Base-by-base conservation (phyloP, 2,113 vertebrate genomes). In the Tamias sibiricus region DNA sequence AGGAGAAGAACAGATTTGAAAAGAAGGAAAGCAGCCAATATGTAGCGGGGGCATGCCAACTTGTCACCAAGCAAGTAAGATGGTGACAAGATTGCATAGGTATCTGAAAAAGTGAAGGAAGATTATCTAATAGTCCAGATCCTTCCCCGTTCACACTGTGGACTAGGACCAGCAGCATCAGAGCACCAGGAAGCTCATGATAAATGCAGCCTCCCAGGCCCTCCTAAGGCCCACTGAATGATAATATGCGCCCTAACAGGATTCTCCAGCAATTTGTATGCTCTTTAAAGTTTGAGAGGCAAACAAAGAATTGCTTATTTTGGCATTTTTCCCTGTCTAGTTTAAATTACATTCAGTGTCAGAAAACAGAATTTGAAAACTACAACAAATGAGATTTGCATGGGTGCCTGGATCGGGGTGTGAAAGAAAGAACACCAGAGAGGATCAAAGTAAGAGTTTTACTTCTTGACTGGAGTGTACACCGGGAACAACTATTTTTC, bases 321-420 rank as follows among this genome's bases (percentile, higher is more conserved):
- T 28, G 30, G 68, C 83, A 42, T 93, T 95, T 74, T 69, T 1
- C 83, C 71, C 59, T 72, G 28, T 54, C 79, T 81, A 28, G 16
- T 76, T 94, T 87, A 54, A 93, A 94, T 90, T 30, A 74, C 35
- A 54, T 57, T 90, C 66, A 90, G 52, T 74, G 74, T 32, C 80
- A 72, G 64, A 81, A 42, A 81, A 57, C 35, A 72, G 82, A 89
- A 79, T 91, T 44, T 35, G 62, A 87, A 95, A 94, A 95, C 44
- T 30, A 80, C 37, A 72, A 80, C 49, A 72, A 87, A 87, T 52
- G 76, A 91, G 94, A 96, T 93, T 87, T 91, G 35, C 16, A 16
- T n/a, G 42, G 42, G 47, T 24, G 32, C 11, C 5, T 22, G 32
- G 30, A 42, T 49, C 14, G 40, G 64, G 28, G 1, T 13, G 9